Conservation (phyloP, 1,140 invertebrate genomes). For the Zaprionus kolodkinae region DNA sequence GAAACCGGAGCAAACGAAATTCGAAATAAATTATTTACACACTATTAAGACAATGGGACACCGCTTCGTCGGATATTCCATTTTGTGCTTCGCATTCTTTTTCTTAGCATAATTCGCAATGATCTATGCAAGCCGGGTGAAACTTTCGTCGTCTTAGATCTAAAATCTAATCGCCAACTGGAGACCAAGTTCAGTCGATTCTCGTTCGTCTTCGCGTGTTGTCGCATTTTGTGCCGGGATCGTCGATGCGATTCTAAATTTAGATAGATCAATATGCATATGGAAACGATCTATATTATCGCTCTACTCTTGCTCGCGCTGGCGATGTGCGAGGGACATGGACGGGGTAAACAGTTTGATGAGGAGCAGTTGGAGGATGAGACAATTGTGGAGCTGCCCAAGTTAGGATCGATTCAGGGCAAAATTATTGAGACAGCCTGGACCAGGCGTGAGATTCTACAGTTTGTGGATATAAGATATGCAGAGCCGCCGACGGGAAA, state of each 20-base stretch:
- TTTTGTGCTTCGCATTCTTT: conserved; percentile 46
- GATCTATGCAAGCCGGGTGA: conserved; percentile 54
- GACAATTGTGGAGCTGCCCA: conserved; percentile 74
- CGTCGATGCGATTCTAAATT: not conserved
- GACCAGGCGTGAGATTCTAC: conserved; percentile 72
- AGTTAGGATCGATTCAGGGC: conserved; percentile 75
- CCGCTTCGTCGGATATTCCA: conserved; percentile 40
- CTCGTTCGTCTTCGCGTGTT: conserved; percentile 52
- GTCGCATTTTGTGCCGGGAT: conserved; percentile 22
- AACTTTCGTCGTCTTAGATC: conserved; percentile 63
- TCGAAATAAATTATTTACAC: conserved; percentile 61
- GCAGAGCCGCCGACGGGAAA: conserved; percentile 78
- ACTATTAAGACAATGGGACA: conserved; percentile 43
- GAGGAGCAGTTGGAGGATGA: conserved; percentile 62
- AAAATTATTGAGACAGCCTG: conserved; percentile 74
- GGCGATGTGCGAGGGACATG: conserved; percentile 33
- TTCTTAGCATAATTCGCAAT: conserved; percentile 58
- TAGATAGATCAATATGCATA: conserved; percentile 42
- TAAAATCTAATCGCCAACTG: conserved; percentile 50
- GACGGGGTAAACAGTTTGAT: conserved; percentile 55
- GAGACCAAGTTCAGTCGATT: conserved; percentile 57
- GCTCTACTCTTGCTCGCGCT: not conserved
- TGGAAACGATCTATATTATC: not conserved
- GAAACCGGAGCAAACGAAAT: conserved; percentile 62
- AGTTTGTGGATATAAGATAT: conserved; percentile 81